Evolutionary conservation across 2,113 vertebrate genomes (phyloP), one percentile per base, ranked within the genome.

Genomic region (Notothenia coriiceps): DNA sequence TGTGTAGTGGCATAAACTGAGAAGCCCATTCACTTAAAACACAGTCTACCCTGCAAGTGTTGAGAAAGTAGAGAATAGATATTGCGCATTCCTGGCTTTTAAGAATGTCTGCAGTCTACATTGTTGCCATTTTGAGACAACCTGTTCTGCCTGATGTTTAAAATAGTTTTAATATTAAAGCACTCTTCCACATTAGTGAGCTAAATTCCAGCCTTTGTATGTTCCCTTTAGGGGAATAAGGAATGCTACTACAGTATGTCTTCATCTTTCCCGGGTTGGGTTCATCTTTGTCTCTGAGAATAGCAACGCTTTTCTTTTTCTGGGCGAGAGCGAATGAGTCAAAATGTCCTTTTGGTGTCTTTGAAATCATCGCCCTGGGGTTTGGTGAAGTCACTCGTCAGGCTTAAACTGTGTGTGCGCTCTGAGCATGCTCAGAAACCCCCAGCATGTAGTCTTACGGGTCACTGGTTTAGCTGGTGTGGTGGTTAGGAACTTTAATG

Each of bases 301-400:
- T 82, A 86, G 85, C 43, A 56, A 25, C 2, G 10, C 72, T 79
- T 40, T 40, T 70, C 18, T 40, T 57, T 84, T 75, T 85, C 47
- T 84, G 77, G 67, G 66, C 22, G 54, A 72, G 79, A 71, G 71
- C 11, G 88, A 94, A 95, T 95, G 92, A 95, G 93, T 95, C 93
- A 93, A 95, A 94, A 94, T 94, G 93, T 92, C 93, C 84, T 88
- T 85, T 87, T 91, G 87, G 83, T 88, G 88, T 80, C 84, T 90
- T 89, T 88, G 88, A 89, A 89, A 83, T 77, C 56, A 78, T 33
- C 1, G 60, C 80, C 69, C 68, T 79, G 57, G 73, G 86, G 76
- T 71, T 79, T 44, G 17, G 67, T 71, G 80, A 85, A 77, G 59
- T 86, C 86, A 83, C 70, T 86, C 83, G 82, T 88, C 85, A 80